phyloP scores from a whole-genome alignment of 2,113 vertebrate genomes.

The Trichomycterus rosablanca region DNA sequence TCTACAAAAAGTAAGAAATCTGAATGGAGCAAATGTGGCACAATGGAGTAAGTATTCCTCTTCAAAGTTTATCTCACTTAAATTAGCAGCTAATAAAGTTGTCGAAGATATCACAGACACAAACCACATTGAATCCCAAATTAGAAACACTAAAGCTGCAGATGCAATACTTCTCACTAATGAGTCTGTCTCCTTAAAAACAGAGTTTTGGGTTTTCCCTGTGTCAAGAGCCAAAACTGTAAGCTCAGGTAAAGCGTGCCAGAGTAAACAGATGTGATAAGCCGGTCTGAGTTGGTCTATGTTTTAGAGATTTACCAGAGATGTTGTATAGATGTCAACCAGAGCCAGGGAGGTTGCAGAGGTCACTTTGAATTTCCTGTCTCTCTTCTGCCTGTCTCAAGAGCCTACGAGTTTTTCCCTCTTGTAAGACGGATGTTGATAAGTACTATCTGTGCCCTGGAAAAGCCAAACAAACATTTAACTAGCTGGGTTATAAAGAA shows the following conservation, averaged over 20 bases:
- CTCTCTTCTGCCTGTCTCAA: not conserved
- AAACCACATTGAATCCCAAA: too few relatives aligned
- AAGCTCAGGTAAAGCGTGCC: conserved; percentile 1
- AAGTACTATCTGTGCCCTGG: conserved; percentile 31
- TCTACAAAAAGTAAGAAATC: too few relatives aligned
- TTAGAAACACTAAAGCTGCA: too few relatives aligned
- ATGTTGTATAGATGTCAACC: too few relatives aligned
- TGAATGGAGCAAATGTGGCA: too few relatives aligned
- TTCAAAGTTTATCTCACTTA: too few relatives aligned
- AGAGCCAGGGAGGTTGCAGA: not conserved
- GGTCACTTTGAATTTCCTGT: conserved; percentile 23
- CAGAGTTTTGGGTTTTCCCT: conserved; percentile 21
- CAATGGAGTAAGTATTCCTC: too few relatives aligned
- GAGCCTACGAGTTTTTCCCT: not conserved
- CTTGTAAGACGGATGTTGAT: conserved; percentile 16
- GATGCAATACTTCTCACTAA: not conserved
- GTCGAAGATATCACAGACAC: too few relatives aligned
- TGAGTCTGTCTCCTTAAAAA: not conserved
- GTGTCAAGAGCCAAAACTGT: not conserved
- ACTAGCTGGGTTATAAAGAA: not conserved
- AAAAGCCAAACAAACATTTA: conserved; percentile 28
- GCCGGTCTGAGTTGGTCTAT: not conserved
- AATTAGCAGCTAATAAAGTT: too few relatives aligned
- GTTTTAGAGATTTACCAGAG: not conserved
- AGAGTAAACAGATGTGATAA: conserved; percentile 1